phyloP scores from a whole-genome alignment of 2,797 vertebrate genomes.

The Aselliscus stoliczkanus region DNA sequence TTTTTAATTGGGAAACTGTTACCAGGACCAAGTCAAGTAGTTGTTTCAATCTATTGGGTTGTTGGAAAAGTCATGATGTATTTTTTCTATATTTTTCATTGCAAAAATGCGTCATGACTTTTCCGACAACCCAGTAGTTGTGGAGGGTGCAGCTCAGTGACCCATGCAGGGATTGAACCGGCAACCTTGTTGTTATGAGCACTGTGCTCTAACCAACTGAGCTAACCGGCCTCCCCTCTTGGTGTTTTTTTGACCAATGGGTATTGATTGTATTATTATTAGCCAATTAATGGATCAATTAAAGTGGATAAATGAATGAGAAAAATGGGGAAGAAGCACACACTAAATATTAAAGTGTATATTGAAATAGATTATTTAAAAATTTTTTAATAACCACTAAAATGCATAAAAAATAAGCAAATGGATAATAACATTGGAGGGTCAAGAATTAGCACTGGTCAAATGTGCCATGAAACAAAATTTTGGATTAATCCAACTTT shows the following conservation, averaged over 20 bases:
- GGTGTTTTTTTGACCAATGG: not conserved
- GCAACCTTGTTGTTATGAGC: too few species aligned
- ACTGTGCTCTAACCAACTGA: too few species aligned
- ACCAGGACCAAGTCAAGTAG: too few species aligned
- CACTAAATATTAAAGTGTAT: not conserved
- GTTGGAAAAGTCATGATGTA: too few species aligned
- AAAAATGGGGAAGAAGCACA: not conserved
- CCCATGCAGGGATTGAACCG: too few species aligned
- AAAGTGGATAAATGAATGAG: not conserved
- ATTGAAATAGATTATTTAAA: not conserved
- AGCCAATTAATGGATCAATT: not conserved
- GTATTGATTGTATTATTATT: not conserved
- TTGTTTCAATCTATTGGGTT: too few species aligned
- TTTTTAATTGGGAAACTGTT: too few species aligned
- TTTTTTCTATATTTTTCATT: too few species aligned
- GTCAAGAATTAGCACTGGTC: not conserved
- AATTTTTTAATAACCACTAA: not conserved
- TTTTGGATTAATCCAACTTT: not conserved
- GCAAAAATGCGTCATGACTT: too few species aligned
- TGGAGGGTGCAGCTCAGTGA: too few species aligned
- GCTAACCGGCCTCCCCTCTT: too few species aligned
- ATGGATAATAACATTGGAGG: not conserved
- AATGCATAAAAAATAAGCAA: not conserved
- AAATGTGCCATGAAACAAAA: not conserved
- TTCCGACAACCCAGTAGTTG: too few species aligned